Conservation (phyloP, 2,113 vertebrate genomes). For the Trematocara unimaculatum region DNA sequence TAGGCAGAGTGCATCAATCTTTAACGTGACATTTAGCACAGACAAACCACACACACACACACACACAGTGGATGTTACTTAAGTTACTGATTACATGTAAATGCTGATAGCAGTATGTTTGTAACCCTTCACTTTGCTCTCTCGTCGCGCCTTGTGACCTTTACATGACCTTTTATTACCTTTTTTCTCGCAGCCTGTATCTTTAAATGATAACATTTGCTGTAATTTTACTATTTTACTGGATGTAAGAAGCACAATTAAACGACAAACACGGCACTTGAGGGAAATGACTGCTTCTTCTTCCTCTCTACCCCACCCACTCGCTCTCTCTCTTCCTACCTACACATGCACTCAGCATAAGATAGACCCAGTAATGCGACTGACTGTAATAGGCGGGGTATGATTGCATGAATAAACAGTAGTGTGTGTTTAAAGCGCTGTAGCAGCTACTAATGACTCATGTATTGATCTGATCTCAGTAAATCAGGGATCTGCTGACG, state of each 20-base stretch:
- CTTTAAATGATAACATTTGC: neutral
- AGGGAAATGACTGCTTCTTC: conserved; percentile 5
- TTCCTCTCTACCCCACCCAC: neutral
- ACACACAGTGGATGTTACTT: neutral
- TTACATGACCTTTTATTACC: neutral
- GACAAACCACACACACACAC: neutral
- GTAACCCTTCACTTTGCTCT: neutral
- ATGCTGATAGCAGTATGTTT: neutral
- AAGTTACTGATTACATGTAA: conserved; percentile 23
- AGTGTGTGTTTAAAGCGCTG: neutral
- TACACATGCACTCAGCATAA: conserved; percentile 26
- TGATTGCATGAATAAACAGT: conserved; percentile 6
- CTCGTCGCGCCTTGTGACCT: neutral
- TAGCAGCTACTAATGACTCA: neutral
- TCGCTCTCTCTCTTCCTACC: neutral
- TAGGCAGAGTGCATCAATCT: conserved; percentile 65
- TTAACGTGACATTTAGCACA: conserved; percentile 61
- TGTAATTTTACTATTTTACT: conserved; percentile 3
- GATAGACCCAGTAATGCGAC: conserved; percentile 22
- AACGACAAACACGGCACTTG: conserved; percentile 34
- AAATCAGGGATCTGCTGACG: neutral
- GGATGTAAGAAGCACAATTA: conserved; percentile 17
- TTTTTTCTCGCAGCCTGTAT: neutral
- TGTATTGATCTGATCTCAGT: neutral
- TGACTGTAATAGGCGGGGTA: conserved; percentile 14